Conservation (phyloP, 1,140 invertebrate species). For the Kradibia gibbosae region DNA sequence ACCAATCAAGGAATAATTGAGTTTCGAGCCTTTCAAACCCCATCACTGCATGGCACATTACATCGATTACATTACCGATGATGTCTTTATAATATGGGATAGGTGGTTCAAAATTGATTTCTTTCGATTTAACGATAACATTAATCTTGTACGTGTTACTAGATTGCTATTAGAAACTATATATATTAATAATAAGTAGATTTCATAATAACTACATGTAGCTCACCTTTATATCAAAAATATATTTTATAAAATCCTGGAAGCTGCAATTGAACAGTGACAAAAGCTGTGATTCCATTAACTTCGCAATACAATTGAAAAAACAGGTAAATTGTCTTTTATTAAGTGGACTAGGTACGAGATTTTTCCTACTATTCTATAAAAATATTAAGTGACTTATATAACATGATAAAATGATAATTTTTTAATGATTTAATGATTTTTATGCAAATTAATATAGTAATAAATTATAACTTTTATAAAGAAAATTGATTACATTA, state of each 20-base stretch:
- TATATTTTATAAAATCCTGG: constrained; percentile 82
- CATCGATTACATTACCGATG: constrained; percentile 81
- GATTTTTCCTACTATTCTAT: constrained; percentile 83
- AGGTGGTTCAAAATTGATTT: constrained; percentile 84
- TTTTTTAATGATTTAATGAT: neutral
- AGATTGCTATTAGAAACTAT: constrained; percentile 19
- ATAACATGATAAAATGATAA: neutral
- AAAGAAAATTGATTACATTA: neutral
- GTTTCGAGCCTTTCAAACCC: constrained; percentile 84
- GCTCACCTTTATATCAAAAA: constrained; percentile 81
- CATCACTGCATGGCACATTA: constrained; percentile 80
- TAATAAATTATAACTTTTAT: neutral
- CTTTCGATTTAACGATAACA: constrained; percentile 79
- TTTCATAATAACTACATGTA: neutral
- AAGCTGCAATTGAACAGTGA: constrained; percentile 84
- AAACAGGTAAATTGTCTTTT: constrained; percentile 82
- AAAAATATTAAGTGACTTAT: neutral
- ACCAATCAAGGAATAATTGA: constrained; percentile 78
- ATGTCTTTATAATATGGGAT: constrained; percentile 83
- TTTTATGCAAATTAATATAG: neutral
- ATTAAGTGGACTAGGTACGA: constrained; percentile 82
- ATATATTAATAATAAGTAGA: neutral
- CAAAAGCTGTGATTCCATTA: constrained; percentile 92
- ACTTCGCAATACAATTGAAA: constrained; percentile 86
- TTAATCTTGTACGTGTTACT: constrained; percentile 77